These are phyloP conservation scores for Drosophila nigricruria DNA, from an alignment of 2,888 invertebrate species.

Conservation along the genomic window DNA sequence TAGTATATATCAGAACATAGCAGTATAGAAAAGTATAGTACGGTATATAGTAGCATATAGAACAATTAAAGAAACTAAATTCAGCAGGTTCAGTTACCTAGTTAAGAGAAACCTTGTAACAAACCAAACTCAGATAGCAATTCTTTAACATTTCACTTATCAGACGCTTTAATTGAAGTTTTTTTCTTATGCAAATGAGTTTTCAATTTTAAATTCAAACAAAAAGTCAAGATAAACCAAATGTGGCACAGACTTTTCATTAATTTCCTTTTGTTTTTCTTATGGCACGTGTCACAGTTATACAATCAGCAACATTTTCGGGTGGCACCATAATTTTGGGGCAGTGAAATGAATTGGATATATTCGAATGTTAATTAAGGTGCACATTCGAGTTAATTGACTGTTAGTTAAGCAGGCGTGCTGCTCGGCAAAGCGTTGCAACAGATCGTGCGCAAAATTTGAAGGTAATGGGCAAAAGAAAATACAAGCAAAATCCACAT, in stretches of 20 bases:
- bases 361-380: constrained; percentile 46
- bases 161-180: constrained; percentile 31
- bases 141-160: constrained; percentile 17
- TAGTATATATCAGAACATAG: not conserved
- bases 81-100: not conserved
- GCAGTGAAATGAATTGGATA: constrained; percentile 55
- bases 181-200: constrained; percentile 41
- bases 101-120: constrained; percentile 13
- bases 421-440: constrained; percentile 76
- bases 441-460: constrained; percentile 81
- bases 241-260: constrained; percentile 7
- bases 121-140: constrained; percentile 11
- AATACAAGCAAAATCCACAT: constrained; percentile 47
- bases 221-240: constrained; percentile 27
- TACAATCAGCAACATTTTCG: constrained; percentile 20
- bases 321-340: constrained; percentile 19
- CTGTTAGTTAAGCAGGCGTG: constrained; percentile 69
- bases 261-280: not conserved
- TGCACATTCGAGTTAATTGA: constrained; percentile 60
- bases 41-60: not conserved
- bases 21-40: not conserved
- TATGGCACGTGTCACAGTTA: constrained; percentile 48
- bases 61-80: not conserved
- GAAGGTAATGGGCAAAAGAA: constrained; percentile 56
- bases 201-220: constrained; percentile 24